Base-by-base conservation (phyloP, 2,113 vertebrate species). In the Psephotus haematonotus region DNA sequence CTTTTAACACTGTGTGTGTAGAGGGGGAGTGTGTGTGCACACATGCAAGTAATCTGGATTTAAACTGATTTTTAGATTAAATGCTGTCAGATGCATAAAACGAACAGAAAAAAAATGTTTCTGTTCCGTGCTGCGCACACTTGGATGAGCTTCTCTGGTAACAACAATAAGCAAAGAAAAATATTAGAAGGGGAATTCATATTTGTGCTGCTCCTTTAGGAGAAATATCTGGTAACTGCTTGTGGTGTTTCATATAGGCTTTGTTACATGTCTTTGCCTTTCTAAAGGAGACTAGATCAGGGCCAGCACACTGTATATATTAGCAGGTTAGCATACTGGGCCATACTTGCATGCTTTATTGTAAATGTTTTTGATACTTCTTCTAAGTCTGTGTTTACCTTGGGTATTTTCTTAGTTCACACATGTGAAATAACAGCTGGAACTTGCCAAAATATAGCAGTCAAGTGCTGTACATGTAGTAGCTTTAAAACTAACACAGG, bases 351-450 rank as follows among this genome's bases (percentile, higher is more conserved):
- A 55, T 55, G 83, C 84, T 95, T 97, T 93, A 93, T 41, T 94
- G 91, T 96, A 97, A 97, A 97, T 97, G 96, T 97, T 97, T 97
- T 96, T 80, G 72, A 80, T 96, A 93, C 88, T 95, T 92, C 93
- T 96, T 94, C 94, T 89, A 97, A 94, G 94, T 85, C 96, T 96
- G 53, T 96, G 96, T 97, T 97, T 97, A 97, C 93, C 95, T 93
- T 96, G 86, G 90, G 92, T 96, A 96, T 97, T 97, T 96, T 97
- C 90, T 68, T 88, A 84, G 84, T 77, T 96, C 90, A 90, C 92
- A 87, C 96, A 98, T 97, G 97, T 98, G 98, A 98, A 98, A 97
- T 95, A 97, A 97, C 97, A 98, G 96, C 92, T 95, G 97, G 91
- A 82, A 93, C 80, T 93, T 90, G 94, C 93, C 96, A 97, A 97